phyloP scores from a whole-genome alignment of 2,113 vertebrate species.

The Taurulus bubalis region DNA sequence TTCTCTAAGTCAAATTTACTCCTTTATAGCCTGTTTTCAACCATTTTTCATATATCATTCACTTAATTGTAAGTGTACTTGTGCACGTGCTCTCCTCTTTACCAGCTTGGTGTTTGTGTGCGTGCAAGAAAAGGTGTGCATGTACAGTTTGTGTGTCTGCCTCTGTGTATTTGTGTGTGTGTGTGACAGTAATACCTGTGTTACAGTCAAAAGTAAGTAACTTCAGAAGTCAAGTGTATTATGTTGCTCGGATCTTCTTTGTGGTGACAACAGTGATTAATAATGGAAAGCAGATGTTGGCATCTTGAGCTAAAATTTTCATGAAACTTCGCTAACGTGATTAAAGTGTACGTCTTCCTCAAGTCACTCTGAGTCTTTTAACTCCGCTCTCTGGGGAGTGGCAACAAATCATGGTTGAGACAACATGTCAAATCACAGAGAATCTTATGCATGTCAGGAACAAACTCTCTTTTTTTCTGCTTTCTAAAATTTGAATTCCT shows the following conservation, averaged over 20 bases:
- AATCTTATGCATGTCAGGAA: conserved; percentile 67
- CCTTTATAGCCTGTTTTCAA: conserved; percentile 36
- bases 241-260: conserved; percentile 67
- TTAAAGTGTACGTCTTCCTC: conserved; percentile 82
- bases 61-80: conserved; percentile 19
- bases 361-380: conserved; percentile 80
- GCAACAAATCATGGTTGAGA: conserved; percentile 82
- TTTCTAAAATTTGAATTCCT: conserved; percentile 40
- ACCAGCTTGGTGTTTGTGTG: conserved; percentile 18
- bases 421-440: conserved; percentile 79
- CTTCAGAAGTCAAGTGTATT: conserved; percentile 78
- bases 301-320: conserved; percentile 81
- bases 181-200: conserved; percentile 66
- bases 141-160: background rate
- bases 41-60: conserved; percentile 27
- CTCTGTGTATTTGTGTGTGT: background rate
- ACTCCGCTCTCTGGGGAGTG: conserved; percentile 75
- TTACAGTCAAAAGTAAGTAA: conserved; percentile 74
- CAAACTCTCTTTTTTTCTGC: conserved; percentile 18
- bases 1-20: conserved; percentile 42
- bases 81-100: conserved; percentile 5
- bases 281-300: conserved; percentile 82
- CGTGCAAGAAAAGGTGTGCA: background rate
- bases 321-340: conserved; percentile 81
- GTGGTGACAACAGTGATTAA: conserved; percentile 82